A percentile compares a stretch with the other conserved stretches of the same genome.
phyloP scores from a whole-genome alignment of 2,888 invertebrate genomes.

The Psylliodes chrysocephalus region DNA sequence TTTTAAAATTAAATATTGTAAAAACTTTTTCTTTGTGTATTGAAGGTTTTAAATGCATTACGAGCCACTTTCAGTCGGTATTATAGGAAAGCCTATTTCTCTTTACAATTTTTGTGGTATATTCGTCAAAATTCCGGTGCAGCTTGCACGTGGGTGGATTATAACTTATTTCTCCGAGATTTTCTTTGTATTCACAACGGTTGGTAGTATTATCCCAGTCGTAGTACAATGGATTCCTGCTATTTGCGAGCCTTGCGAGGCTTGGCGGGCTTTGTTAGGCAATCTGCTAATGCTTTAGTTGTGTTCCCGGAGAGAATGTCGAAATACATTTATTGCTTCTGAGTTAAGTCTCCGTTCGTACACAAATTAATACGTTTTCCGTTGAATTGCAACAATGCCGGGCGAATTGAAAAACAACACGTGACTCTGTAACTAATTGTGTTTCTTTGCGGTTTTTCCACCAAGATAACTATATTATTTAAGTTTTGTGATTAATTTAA shows the following conservation, averaged over 20 bases:
- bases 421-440: not conserved
- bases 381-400: slow-evolving; percentile 16
- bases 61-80: no score
- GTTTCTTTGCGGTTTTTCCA: no score
- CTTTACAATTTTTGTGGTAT: slow-evolving; percentile 1
- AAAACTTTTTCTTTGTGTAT: no score
- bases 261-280: slow-evolving; percentile 35
- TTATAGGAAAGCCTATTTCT: not conserved
- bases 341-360: slow-evolving; percentile 12
- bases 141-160: slow-evolving; percentile 6
- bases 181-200: slow-evolving; percentile 28
- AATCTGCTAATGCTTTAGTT: slow-evolving; percentile 40
- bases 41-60: no score
- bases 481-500: no score
- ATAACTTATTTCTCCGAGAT: slow-evolving; percentile 26
- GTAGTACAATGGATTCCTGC: slow-evolving; percentile 35
- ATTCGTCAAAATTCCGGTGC: slow-evolving; percentile 14
- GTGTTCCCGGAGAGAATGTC: slow-evolving; percentile 35
- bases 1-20: no score
- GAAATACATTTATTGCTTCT: slow-evolving; percentile 33
- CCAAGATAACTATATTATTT: no score
- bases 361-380: slow-evolving; percentile 34
- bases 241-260: slow-evolving; percentile 31
- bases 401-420: slow-evolving; percentile 3
- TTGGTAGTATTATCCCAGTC: slow-evolving; percentile 31